Base-by-base conservation (phyloP, 2,888 invertebrate genomes). In the Rhaphigaster nebulosa region DNA sequence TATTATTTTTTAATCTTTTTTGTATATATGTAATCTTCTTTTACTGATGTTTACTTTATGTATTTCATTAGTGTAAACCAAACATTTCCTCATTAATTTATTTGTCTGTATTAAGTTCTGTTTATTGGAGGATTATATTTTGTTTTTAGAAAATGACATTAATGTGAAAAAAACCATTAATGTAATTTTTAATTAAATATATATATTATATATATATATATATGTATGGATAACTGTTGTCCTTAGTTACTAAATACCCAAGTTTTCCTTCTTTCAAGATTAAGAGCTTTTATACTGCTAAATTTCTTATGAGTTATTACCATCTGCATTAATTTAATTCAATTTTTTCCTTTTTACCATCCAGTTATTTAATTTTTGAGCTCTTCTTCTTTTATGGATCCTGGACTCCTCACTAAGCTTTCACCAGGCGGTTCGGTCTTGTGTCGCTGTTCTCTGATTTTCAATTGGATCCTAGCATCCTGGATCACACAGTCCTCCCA, bases 21-120 rank as follows among this genome's bases (percentile, higher is more conserved):
- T 88, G 60, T 88, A 88, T 56, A 88, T 88, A 88, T 2, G 4
- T 88, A 87, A 50, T 88, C 88, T 88, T 29, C 18, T 88, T 38
- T 54, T 54, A 60, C 23, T 38, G 50, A 88, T 56, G 41, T 88
- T 88, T 88, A 13, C 29, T 87, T 45, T 15, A 29, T 87, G 54
- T 87, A 87, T 34, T 50, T 88, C 5, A 50, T 54, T 56, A 88
- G 26, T 56, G 6, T 60, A 60, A 60, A 88, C 18, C 54, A 23
- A 88, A 38, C 18, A 88, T 88, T 60, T 88, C 88, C 88, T 88
- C 34, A 38, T 52, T 88, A 88, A 88, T 56, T 88, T 88, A 88
- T 88, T 56, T 56, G 15, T 88, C n/a, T 20, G 13, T 54, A 45
- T 45, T 65, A 84, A 84, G 13, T 84, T 84, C 34, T 84, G 84